Conservation (phyloP, 64 coral and sea anemone species). For the Montipora efflorescens region DNA sequence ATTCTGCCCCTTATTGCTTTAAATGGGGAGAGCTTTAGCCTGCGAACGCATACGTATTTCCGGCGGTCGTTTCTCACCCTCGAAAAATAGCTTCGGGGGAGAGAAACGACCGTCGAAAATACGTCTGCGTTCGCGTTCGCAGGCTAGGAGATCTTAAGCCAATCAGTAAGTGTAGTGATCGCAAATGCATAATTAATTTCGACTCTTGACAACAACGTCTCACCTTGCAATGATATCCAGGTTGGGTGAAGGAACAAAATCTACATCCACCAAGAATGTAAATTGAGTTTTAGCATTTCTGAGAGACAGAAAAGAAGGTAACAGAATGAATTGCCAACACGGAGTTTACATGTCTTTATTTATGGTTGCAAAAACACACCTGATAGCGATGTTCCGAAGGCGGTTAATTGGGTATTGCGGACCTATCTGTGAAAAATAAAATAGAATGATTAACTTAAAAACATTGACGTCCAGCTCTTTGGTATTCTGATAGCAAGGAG, state of each 20-base stretch:
- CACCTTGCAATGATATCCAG: constrained; percentile 26
- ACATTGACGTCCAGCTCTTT: background rate
- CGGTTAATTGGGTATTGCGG: constrained; percentile 31
- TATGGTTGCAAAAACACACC: background rate
- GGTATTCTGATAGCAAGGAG: no score
- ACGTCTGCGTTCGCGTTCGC: no score
- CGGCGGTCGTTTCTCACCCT: no score
- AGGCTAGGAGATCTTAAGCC: no score
- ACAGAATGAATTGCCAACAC: background rate
- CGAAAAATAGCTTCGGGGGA: no score
- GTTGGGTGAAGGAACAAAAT: constrained; percentile 36
- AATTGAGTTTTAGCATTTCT: constrained; percentile 21
- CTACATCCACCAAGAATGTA: constrained; percentile 27
- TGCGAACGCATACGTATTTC: no score
- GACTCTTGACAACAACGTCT: background rate
- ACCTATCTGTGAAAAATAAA: constrained; percentile 11
- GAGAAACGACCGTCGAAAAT: no score
- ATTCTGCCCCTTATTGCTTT: no score
- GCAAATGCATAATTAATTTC: no score
- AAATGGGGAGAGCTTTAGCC: no score
- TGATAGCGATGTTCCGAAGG: constrained; percentile 6
- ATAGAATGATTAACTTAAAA: background rate
- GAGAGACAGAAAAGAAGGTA: background rate
- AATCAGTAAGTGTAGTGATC: no score
- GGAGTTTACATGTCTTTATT: background rate